Base-by-base conservation (phyloP, 1,140 invertebrate genomes). In the Solen grandis region DNA sequence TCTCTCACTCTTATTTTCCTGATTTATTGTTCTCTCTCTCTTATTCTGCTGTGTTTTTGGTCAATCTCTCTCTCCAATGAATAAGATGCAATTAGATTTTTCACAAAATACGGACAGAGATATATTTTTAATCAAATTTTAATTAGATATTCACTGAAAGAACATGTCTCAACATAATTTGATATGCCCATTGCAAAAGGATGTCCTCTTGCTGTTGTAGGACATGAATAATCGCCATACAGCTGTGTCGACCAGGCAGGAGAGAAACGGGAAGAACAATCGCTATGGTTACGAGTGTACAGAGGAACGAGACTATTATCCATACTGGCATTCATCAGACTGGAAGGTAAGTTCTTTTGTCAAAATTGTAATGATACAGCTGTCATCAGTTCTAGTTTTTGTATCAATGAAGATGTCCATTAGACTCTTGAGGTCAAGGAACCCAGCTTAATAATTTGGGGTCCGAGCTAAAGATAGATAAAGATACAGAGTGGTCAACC, bases 291-390 rank as follows among this genome's bases (percentile, higher is more conserved):
- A 91, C 75, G 92, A 92, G 63, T 92, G 91, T 85, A 86, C 91
- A 16, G 91, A 92, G 75, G 91, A 92, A 72, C 85, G 90, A 74
- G 91, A 92, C 60, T 92, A 92, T 73, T 92, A 91, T 69, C 92
- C 92, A 1, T 92, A 92, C 83, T 92, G 91, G 91, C 87, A 91
- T 19, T 86, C 88, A 13, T 86, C 89, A 35, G 89, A 89, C 0
- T 91, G 90, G 90, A 89, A 86, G 84, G 90, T 91, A 66, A 25
- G n/a, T n/a, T n/a, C n/a, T n/a, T n/a, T n/a, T 31, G 13, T 16
- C 10, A 27, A 65, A 10, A 14, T 14, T 33, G 25, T 33, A 65
- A 33, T 14, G 10, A 16, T 59, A 25, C 27, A 59, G 10, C 14
- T 59, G 57, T 59, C 14, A 19, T 19, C 27, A 25, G 25, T 59